A percentile compares a stretch with the other conserved stretches of the same genome.
phyloP scores from a whole-genome alignment of 2,113 vertebrate species.

The Catharus minimus region DNA sequence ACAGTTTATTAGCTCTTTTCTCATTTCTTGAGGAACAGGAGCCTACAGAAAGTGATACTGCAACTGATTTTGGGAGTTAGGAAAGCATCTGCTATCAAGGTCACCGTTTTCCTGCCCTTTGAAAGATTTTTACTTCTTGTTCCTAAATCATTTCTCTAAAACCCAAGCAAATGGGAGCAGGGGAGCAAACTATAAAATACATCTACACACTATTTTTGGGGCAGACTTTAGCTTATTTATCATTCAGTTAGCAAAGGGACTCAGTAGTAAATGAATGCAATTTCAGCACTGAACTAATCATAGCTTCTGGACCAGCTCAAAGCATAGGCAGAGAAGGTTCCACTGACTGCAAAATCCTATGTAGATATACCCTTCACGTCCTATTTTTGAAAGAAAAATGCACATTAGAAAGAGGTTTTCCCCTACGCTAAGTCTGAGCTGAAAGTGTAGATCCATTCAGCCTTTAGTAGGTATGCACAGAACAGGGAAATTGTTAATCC shows the following conservation, averaged over 20 bases:
- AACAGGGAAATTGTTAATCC: background rate
- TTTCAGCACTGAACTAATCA: background rate
- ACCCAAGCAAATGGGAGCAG: background rate
- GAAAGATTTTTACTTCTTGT: background rate
- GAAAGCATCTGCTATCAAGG: background rate
- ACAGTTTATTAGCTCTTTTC: background rate
- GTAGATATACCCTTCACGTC: rapidly evolving
- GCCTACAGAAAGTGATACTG: background rate
- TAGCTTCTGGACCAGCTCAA: background rate
- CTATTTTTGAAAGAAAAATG: background rate
- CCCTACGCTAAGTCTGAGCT: background rate
- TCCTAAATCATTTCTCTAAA: background rate
- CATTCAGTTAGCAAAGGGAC: background rate
- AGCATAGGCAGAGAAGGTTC: background rate
- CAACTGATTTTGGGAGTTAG: background rate
- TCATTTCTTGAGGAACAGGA: background rate
- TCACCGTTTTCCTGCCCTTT: background rate
- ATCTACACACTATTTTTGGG: background rate
- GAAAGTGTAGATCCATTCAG: background rate
- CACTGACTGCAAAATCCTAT: background rate
- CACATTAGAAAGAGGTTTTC: background rate
- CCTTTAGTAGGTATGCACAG: background rate
- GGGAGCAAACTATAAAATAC: background rate
- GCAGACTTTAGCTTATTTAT: background rate
- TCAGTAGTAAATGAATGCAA: background rate